Percentiles rank a stretch among this genome's conserved stretches.
Conservation (phyloP, 2,888 invertebrate genomes). For the Microctonus hyperodae region DNA sequence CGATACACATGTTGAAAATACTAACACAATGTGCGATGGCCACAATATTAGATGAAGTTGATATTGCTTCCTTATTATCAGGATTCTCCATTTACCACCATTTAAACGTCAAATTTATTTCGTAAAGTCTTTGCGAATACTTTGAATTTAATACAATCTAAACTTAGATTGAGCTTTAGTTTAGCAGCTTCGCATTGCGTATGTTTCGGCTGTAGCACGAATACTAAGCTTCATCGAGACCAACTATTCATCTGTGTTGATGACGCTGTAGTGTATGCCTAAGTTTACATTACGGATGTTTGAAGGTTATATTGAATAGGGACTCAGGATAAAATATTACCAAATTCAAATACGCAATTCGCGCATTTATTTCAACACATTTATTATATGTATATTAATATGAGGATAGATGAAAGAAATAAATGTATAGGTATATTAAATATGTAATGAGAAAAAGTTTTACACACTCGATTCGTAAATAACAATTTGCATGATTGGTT, state of each 20-base stretch:
- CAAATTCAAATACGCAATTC: background rate
- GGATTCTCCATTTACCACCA: conserved; percentile 1
- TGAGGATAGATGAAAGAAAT: background rate
- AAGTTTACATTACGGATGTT: background rate
- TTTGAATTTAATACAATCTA: conserved; percentile 9
- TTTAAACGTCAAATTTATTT: background rate
- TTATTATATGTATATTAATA: no score
- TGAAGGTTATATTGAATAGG: background rate
- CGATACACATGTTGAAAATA: conserved; percentile 35
- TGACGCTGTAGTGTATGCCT: background rate
- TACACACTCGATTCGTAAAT: conserved; percentile 89
- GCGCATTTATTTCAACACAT: background rate
- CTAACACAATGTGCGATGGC: conserved; percentile 54
- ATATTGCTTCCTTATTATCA: background rate
- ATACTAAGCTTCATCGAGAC: background rate
- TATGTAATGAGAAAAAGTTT: conserved; percentile 7
- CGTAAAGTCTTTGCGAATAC: background rate
- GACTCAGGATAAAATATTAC: background rate
- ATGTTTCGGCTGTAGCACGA: background rate
- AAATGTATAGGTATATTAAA: background rate
- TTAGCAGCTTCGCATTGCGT: background rate
- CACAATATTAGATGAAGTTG: conserved; percentile 44
- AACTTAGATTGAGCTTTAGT: conserved; percentile 5
- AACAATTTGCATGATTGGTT: conserved; percentile 80
- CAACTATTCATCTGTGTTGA: background rate